phyloP scores from a whole-genome alignment of 2,797 vertebrate genomes.

The Tokudaia tokunoshimensis region DNA sequence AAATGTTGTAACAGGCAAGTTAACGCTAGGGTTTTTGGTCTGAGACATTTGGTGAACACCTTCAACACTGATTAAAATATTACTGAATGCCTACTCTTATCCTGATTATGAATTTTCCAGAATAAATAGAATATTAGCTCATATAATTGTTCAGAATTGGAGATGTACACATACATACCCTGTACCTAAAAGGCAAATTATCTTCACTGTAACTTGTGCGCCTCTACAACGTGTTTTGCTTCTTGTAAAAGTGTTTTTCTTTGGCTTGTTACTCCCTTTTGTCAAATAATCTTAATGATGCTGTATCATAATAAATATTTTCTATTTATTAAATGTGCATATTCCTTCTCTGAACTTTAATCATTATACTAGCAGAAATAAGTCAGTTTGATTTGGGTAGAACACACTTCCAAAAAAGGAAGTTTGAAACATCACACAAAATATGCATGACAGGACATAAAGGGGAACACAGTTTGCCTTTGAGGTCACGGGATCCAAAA shows the following conservation, averaged over 20 bases:
- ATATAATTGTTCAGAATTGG: constrained; percentile 87
- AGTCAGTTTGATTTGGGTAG: neutral
- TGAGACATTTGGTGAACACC: constrained; percentile 77
- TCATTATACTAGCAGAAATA: neutral
- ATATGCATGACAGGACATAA: neutral
- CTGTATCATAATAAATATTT: constrained; percentile 96
- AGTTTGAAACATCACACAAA: neutral
- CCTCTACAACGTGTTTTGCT: constrained; percentile 83
- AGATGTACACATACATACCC: constrained; percentile 78
- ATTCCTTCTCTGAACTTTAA: constrained; percentile 40
- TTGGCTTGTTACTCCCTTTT: constrained; percentile 88
- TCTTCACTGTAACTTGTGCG: constrained; percentile 83
- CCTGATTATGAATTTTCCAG: constrained; percentile 90
- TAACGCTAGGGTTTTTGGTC: constrained; percentile 71
- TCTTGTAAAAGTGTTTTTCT: constrained; percentile 86
- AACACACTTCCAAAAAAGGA: neutral
- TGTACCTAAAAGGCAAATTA: constrained; percentile 82
- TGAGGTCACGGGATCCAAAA: neutral
- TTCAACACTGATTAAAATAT: constrained; percentile 83
- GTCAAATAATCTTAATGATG: constrained; percentile 92
- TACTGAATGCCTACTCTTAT: constrained; percentile 87
- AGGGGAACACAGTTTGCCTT: neutral
- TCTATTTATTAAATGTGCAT: constrained; percentile 88
- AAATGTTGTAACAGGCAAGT: constrained; percentile 16
- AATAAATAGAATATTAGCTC: constrained; percentile 92